These are phyloP conservation scores for Staurois parvus DNA, from an alignment of 2,797 vertebrate genomes.

Conservation along the genomic window DNA sequence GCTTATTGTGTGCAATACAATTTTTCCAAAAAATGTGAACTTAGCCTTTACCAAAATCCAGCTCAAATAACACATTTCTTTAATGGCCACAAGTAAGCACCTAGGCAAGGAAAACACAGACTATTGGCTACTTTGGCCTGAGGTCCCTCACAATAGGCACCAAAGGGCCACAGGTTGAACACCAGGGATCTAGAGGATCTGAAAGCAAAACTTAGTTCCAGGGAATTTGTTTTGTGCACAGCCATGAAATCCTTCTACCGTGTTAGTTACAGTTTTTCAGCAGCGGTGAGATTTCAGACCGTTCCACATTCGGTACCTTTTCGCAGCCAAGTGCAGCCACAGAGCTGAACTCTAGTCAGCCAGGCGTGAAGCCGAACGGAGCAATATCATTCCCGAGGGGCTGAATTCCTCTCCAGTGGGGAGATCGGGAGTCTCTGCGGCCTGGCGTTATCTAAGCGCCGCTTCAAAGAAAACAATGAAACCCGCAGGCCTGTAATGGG, in stretches of 20 bases:
- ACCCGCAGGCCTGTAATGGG: slow-evolving; percentile 43
- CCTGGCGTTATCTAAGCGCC: slow-evolving; percentile 42
- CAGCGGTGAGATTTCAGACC: background rate
- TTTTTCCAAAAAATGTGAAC: no score
- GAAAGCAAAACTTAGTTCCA: no score
- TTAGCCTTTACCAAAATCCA: no score
- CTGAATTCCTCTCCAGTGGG: slow-evolving; percentile 27
- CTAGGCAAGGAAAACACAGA: no score
- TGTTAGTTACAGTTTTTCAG: slow-evolving; percentile 2
- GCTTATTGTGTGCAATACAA: no score
- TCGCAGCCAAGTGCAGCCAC: slow-evolving; percentile 5
- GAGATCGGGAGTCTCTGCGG: slow-evolving; percentile 43
- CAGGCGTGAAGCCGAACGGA: slow-evolving; percentile 15
- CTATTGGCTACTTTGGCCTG: no score
- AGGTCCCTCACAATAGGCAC: no score
- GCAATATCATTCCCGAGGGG: slow-evolving; percentile 1
- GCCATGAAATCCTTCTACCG: slow-evolving; percentile 3
- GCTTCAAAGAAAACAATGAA: slow-evolving; percentile 50
- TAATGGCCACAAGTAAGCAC: no score
- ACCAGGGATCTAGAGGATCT: no score
- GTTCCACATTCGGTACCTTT: slow-evolving; percentile 16
- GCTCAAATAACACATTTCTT: no score
- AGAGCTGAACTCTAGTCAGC: slow-evolving; percentile 11
- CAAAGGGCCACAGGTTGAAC: no score
- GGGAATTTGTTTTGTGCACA: no score